These are phyloP conservation scores for Athripsodes cinereus DNA, from an alignment of 2,888 invertebrate species.

Conservation along the genomic window DNA sequence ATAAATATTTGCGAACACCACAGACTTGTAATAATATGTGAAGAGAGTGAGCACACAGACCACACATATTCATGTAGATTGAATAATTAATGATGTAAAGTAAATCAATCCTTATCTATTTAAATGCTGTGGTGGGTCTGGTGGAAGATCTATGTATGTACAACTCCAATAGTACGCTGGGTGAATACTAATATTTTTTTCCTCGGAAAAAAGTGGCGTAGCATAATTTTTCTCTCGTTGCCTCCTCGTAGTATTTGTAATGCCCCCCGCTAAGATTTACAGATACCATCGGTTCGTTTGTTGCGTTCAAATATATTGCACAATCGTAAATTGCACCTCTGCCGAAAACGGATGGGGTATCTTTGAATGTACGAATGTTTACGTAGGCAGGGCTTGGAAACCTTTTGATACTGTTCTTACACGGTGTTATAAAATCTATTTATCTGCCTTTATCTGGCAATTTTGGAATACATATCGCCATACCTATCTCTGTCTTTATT, in stretches of 20 bases:
- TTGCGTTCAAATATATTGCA: slow-evolving; percentile 18
- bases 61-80: background rate
- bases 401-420: too few species aligned
- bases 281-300: slow-evolving; percentile 12
- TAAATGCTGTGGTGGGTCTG: background rate
- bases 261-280: slow-evolving; percentile 7
- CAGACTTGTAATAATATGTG: too few species aligned
- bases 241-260: slow-evolving; percentile 8
- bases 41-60: background rate
- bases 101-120: slow-evolving; percentile 1
- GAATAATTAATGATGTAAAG: background rate
- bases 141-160: background rate
- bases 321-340: slow-evolving; percentile 18
- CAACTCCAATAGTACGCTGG: background rate
- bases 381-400: too few species aligned
- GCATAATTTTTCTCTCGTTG: slow-evolving; percentile 4
- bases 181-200: slow-evolving; percentile 9
- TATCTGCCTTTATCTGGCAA: too few species aligned
- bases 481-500: too few species aligned
- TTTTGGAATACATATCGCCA: too few species aligned
- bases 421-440: too few species aligned
- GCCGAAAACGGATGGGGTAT: background rate
- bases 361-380: background rate
- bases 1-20: background rate
- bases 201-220: background rate